Base-by-base conservation (phyloP, 2,888 invertebrate genomes). In the Agrenia bidenticulata region DNA sequence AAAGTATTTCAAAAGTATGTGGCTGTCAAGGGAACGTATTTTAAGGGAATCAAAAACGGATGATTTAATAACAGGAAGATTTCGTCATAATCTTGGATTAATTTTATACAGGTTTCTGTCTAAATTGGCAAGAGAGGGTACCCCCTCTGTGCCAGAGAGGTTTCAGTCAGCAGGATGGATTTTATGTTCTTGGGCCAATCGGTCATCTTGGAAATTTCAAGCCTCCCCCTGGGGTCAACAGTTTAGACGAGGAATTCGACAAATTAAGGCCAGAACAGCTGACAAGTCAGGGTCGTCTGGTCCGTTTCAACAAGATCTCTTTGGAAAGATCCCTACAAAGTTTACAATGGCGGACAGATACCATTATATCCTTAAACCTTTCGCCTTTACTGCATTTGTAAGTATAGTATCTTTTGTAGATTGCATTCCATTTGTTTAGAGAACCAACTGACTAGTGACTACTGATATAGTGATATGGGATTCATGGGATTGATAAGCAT, bases 371-470 rank as follows among this genome's bases (percentile, higher is more conserved):
- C 58, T 70, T 21, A 74, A 69, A 26, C 76, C 76, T n/a, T 41
- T 72, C 5, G 62, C 69, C 26, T 76, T 76, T 50, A 74, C 76
- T 49, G 72, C 69, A 32, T 57, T 70, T 54, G 75, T 75, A 64
- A 66, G 72, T 59, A 27, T 32, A 32, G 4, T 32, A n/a, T n/a
- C n/a, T n/a, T n/a, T n/a, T n/a, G n/a, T n/a, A n/a, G n/a, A n/a
- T n/a, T n/a, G n/a, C n/a, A n/a, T n/a, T n/a, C n/a, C n/a, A n/a
- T n/a, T n/a, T n/a, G n/a, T n/a, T n/a, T n/a, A n/a, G n/a, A n/a
- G n/a, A n/a, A n/a, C n/a, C n/a, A n/a, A n/a, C n/a, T n/a, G n/a
- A n/a, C n/a, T n/a, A n/a, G n/a, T n/a, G n/a, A n/a, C n/a, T n/a
- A n/a, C n/a, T n/a, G n/a, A n/a, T n/a, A n/a, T n/a, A n/a, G n/a